These are phyloP conservation scores for Fistularia tabacaria DNA, from an alignment of 2,797 vertebrate genomes.

Conservation along the genomic window DNA sequence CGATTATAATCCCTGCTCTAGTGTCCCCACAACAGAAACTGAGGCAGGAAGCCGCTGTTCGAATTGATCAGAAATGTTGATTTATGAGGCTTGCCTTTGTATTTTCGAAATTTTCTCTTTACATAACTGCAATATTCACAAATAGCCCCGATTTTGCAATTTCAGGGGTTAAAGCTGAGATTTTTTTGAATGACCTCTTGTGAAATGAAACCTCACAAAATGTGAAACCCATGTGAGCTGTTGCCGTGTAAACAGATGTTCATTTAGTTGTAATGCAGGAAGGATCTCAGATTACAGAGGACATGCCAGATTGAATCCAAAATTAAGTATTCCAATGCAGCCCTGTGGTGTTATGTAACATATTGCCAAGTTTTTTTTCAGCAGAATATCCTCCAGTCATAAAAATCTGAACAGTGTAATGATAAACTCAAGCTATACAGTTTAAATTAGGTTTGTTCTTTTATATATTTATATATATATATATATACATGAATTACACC, in stretches of 20 bases:
- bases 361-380: not conserved
- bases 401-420: not conserved
- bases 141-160: too few relatives aligned
- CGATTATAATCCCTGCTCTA: constrained; percentile 83
- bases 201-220: not conserved
- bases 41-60: constrained; percentile 34
- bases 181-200: too few relatives aligned
- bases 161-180: too few relatives aligned
- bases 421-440: too few relatives aligned
- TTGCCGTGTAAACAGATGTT: not conserved
- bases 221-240: not conserved
- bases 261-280: not conserved
- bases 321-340: constrained; percentile 2
- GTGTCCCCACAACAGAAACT: constrained; percentile 47
- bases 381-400: not conserved
- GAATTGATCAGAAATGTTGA: not conserved
- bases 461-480: too few relatives aligned
- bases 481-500: too few relatives aligned
- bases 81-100: not conserved
- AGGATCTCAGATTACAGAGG: not conserved
- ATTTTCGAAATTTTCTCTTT: not conserved
- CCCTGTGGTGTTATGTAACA: constrained; percentile 1
- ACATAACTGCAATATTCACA: not conserved
- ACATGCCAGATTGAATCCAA: not conserved
- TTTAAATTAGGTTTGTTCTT: too few relatives aligned